These are phyloP conservation scores for Erynnis tages DNA, from an alignment of 2,888 invertebrate genomes.

Conservation along the genomic window DNA sequence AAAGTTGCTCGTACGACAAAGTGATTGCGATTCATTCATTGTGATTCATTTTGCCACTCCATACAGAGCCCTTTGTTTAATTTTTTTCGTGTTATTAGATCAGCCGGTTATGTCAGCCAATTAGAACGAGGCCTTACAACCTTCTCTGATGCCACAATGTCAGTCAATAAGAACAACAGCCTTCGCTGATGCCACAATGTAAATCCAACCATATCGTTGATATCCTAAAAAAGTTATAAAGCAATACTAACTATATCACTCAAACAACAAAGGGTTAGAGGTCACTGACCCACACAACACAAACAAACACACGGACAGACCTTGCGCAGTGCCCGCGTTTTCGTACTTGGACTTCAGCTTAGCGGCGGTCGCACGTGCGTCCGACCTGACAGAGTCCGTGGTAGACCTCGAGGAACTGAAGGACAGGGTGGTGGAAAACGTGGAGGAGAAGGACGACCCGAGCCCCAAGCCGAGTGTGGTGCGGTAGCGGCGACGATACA, in stretches of 20 bases:
- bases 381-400: constrained; percentile 65
- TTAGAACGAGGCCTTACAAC: too few species aligned
- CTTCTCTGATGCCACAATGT: too few species aligned
- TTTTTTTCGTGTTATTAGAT: too few species aligned
- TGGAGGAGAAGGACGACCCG: constrained; percentile 69
- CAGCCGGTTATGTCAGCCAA: too few species aligned
- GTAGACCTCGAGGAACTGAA: constrained; percentile 41
- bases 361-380: constrained; percentile 74
- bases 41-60: too few species aligned
- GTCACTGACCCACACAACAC: constrained; percentile 18
- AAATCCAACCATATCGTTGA: too few species aligned
- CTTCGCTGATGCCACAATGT: too few species aligned
- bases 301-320: constrained; percentile 46
- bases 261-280: neutral
- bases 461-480: constrained; percentile 72
- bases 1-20: too few species aligned
- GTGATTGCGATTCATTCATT: too few species aligned
- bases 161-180: too few species aligned
- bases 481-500: constrained; percentile 77
- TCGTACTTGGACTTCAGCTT: constrained; percentile 76
- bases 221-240: too few species aligned
- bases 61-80: too few species aligned
- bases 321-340: constrained; percentile 75
- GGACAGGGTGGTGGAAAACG: constrained; percentile 62
- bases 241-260: neutral